Evolutionary conservation across 1,140 invertebrate genomes (phyloP), one percentile per base, ranked within the genome.

Genomic region (Panagrolaimus sp.): DNA sequence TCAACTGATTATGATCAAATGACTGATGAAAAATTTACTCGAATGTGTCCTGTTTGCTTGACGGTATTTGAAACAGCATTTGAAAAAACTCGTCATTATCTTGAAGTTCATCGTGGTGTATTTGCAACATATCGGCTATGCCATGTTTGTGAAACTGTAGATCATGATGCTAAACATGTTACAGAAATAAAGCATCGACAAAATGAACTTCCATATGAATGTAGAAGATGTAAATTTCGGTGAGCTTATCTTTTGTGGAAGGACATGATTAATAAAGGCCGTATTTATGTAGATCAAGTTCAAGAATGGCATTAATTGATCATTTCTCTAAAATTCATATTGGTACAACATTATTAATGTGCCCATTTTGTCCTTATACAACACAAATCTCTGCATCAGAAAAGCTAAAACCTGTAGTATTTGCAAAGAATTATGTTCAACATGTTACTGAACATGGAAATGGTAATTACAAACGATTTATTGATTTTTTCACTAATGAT

Each of bases 381-480:
- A 45, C 67, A 9, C 42, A 70, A 20, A 20, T 70, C 5, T 38
- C 67, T 25, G n/a, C 51, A 23, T 23, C 45, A 11, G 68, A 70
- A 38, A 68, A 61, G 1, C 16, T 38, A 16, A 68, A 61, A 13
- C 45, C 20, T 9, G 31, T 63, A 14, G 66, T 69, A 11, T 43
- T 46, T 27, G 61, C 61, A 42, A 69, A 66, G 46, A 27, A 9
- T n/a, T 70, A 70, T 43, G 68, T 70, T 11, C 44, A 69, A 42
- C 68, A 70, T 31, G 47, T 70, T 9, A 48, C 67, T n/a, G 57
- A 69, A 14, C 68, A 70, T 57, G 67, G 44, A 14, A 20, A 16
- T n/a, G 63, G 67, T 69, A 67, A 63, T 38, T n/a, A n/a, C n/a
- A n/a, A 38, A 14, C 63, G 71, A 16, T 23, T 53, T 66, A 27